Percentiles rank a stretch among this genome's conserved stretches.
These are phyloP conservation scores for Crotalus tigris DNA, from an alignment of 2,113 vertebrate genomes.

Conservation along the genomic window DNA sequence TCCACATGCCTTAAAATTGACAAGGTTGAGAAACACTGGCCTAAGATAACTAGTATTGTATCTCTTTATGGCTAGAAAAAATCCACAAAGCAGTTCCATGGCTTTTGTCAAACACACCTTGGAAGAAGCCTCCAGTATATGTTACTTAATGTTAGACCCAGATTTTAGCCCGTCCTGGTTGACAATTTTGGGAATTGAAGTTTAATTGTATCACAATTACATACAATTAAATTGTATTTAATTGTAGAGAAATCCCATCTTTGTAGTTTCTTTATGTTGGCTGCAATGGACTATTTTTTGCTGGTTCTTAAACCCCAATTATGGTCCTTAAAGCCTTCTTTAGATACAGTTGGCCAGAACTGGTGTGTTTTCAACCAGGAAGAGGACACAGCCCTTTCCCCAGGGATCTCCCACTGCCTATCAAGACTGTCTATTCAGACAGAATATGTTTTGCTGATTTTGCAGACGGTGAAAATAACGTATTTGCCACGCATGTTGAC, in stretches of 20 bases:
- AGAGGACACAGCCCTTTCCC: background rate
- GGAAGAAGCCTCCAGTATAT: too few relatives aligned
- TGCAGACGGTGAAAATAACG: slow-evolving; percentile 61
- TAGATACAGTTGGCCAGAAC: background rate
- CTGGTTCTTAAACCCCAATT: background rate
- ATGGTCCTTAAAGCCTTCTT: background rate
- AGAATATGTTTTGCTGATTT: slow-evolving; percentile 22
- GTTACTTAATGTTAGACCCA: background rate
- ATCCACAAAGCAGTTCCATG: background rate
- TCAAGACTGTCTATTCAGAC: background rate
- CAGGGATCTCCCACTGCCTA: background rate
- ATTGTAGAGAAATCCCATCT: background rate
- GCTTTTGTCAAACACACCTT: background rate
- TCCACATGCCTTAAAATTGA: too few relatives aligned
- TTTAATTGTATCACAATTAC: background rate
- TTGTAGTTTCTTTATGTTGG: background rate
- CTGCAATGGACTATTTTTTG: background rate
- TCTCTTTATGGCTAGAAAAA: background rate
- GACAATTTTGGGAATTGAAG: background rate
- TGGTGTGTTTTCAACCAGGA: background rate
- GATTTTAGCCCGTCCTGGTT: background rate
- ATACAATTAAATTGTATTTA: background rate
- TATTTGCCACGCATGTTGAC: slow-evolving; percentile 67
- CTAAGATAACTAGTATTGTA: background rate
- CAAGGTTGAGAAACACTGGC: background rate